Percentiles rank a stretch among this genome's conserved stretches.
Evolutionary conservation across 2,888 invertebrate species (phyloP).

Genomic region (Thelaira solivaga): DNA sequence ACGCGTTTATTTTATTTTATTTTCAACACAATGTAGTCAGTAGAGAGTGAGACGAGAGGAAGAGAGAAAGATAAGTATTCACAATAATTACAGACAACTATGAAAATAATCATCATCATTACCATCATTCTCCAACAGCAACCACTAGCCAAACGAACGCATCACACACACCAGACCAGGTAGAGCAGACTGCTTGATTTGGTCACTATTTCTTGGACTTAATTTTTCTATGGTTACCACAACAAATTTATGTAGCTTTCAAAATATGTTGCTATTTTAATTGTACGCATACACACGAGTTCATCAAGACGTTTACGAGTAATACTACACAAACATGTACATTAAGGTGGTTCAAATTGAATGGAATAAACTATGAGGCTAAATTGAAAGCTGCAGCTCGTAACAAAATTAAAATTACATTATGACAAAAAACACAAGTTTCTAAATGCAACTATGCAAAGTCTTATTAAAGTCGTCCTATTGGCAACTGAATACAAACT

Average conservation of each 20-base stretch:
- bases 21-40: neutral
- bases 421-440: no score
- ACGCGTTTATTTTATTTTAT: conserved; percentile 63
- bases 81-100: neutral
- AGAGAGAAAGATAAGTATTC: conserved; percentile 8
- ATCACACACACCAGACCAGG: no score
- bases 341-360: no score
- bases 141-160: neutral
- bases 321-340: no score
- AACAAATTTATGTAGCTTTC: conserved; percentile 12
- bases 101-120: conserved; percentile 20
- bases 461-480: no score
- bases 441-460: no score
- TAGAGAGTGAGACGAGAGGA: neutral
- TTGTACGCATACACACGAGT: conserved; percentile 12
- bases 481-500: no score
- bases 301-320: no score
- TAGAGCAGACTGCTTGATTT: neutral
- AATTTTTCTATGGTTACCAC: neutral
- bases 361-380: no score
- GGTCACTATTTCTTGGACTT: conserved; percentile 9
- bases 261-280: conserved; percentile 26
- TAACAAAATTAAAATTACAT: no score
- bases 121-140: conserved; percentile 1
- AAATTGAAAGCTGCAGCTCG: no score